Base-by-base conservation (phyloP, 2,888 invertebrate genomes). In the Rotaria sp. region DNA sequence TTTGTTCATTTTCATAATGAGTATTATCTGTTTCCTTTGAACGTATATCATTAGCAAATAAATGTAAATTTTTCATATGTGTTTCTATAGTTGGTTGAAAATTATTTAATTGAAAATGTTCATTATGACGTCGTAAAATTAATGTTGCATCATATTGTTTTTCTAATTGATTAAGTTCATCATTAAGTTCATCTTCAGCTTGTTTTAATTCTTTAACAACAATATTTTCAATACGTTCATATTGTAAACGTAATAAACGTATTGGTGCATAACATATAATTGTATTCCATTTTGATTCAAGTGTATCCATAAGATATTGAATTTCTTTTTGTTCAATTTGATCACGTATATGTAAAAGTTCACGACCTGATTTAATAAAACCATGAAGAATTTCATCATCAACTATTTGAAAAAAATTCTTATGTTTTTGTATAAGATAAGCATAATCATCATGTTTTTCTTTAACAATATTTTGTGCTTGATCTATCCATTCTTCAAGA, bases 201-300 rank as follows among this genome's bases (percentile, higher is more conserved):
- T 59, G 57, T 21, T 57, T 48, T 26, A 86, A 57, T 52, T 86
- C 86, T n/a, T 86, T 74, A 21, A 75, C 50, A 57, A 86, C 11
- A 1, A 86, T 75, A 10, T 11, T 48, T 59, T 86, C 86, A 24
- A 84, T 5, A 18, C 59, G 35, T 85, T 85, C 85, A 30, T 85
- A 86, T 86, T 86, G 84, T 21, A 86, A 55, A 55, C 85, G 85
- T 55, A 86, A 50, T 41, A 86, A 48, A 57, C 86, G 84, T 52
- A 84, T 84, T 52, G 86, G 86, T 1, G 85, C 86, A 35, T 85
- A 85, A 35, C 75, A 85, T 45, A 86, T 38, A 41, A 86, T 86
- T 41, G 75, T 86, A 30, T 86, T 86, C 86, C 86, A 86, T 84
- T 85, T 74, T 26, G 85, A 50, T 48, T 86, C 86, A 11, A 86